Percentiles rank a stretch among this genome's conserved stretches.
These are phyloP conservation scores for Notarius lentiginosus DNA, from an alignment of 2,113 vertebrate genomes.

Conservation along the genomic window DNA sequence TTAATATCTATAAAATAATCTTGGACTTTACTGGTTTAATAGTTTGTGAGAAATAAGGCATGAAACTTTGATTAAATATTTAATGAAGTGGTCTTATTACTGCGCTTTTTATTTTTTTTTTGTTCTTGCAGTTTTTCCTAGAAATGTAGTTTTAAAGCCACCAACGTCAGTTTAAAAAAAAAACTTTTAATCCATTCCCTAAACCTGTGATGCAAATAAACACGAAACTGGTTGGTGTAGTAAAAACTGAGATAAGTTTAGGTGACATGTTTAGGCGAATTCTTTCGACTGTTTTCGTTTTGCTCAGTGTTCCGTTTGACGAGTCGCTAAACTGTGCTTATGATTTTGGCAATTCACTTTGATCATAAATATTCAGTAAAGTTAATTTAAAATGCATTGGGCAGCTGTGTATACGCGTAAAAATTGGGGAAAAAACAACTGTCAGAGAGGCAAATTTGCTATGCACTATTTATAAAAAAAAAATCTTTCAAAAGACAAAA, in stretches of 20 bases:
- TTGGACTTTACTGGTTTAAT: background rate
- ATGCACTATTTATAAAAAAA: background rate
- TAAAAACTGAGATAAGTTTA: background rate
- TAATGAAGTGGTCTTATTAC: conserved; percentile 8
- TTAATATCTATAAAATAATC: conserved; percentile 8
- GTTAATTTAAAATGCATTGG: background rate
- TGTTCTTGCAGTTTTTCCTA: background rate
- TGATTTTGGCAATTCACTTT: background rate
- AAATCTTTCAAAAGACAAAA: background rate
- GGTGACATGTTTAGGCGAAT: background rate
- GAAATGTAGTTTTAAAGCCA: background rate
- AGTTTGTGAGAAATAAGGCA: conserved; percentile 2
- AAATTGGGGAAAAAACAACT: background rate
- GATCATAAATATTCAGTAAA: background rate
- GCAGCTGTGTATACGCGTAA: background rate
- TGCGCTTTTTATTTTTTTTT: background rate
- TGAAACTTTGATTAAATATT: conserved; percentile 5
- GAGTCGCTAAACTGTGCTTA: background rate
- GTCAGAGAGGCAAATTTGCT: background rate
- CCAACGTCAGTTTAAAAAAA: background rate
- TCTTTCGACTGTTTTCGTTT: background rate
- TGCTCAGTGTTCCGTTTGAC: background rate
- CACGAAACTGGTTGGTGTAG: background rate
- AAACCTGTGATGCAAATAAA: background rate
- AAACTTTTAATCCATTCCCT: background rate